Evolutionary conservation across 1,140 invertebrate species (phyloP).

Genomic region (Sinonovacula constricta): DNA sequence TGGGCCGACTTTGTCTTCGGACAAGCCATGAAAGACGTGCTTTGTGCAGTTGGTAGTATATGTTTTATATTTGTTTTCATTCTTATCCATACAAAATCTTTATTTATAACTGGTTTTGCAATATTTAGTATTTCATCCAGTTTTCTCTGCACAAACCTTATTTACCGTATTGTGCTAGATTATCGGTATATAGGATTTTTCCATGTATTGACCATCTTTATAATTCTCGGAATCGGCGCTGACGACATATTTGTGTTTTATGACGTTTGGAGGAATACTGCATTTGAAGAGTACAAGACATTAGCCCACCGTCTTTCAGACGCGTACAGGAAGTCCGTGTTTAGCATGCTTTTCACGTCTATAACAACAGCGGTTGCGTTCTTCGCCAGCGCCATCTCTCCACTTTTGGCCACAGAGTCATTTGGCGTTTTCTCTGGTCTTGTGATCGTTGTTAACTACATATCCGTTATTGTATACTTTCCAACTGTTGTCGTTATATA

Average conservation of each 20-base stretch:
- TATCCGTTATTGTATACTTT: constrained; percentile 69
- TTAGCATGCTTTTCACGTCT: constrained; percentile 67
- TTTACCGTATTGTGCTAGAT: constrained; percentile 62
- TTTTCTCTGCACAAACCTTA: constrained; percentile 61
- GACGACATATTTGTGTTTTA: constrained; percentile 70
- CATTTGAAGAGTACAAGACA: constrained; percentile 46
- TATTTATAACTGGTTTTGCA: constrained; percentile 58
- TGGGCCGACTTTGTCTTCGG: constrained; percentile 31
- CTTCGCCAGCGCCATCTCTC: constrained; percentile 63
- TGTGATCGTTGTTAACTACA: constrained; percentile 69
- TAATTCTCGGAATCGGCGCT: constrained; percentile 69
- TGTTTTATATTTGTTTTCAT: constrained; percentile 66
- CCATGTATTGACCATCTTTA: constrained; percentile 67
- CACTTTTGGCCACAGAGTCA: constrained; percentile 61
- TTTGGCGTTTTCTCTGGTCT: constrained; percentile 71
- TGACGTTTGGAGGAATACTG: constrained; percentile 65
- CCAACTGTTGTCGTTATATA: constrained; percentile 68
- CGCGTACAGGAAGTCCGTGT: constrained; percentile 57
- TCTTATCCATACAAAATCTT: constrained; percentile 60
- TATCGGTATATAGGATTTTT: constrained; percentile 69
- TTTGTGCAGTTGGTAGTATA: constrained; percentile 61
- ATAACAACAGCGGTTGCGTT: constrained; percentile 71
- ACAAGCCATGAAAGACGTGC: constrained; percentile 59
- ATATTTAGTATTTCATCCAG: constrained; percentile 61
- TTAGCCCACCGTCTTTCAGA: constrained; percentile 62